Evolutionary conservation across 2,797 vertebrate species (phyloP).

Genomic region (Gallinago solitaria): DNA sequence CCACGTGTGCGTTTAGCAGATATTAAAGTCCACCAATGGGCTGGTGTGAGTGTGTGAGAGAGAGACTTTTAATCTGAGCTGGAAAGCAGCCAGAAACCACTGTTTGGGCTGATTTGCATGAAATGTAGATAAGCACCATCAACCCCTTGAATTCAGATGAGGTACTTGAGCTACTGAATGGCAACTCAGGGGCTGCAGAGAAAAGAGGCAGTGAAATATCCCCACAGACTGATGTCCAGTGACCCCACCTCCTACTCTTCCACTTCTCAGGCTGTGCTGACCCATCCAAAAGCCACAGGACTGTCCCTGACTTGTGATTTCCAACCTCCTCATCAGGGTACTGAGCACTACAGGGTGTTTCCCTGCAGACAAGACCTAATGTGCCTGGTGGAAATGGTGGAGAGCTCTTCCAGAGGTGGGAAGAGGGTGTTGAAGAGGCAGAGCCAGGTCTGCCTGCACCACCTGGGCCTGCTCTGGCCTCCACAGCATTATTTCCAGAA

Average conservation of each 20-base stretch:
- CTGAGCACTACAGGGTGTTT: background rate
- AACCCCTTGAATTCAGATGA: background rate
- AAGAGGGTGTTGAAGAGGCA: background rate
- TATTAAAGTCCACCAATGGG: background rate
- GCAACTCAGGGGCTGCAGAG: background rate
- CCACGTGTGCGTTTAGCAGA: fast-evolving
- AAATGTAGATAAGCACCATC: conserved; percentile 9
- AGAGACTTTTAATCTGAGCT: background rate
- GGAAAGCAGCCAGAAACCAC: background rate
- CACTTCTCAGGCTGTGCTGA: background rate
- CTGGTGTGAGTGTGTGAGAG: background rate
- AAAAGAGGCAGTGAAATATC: background rate
- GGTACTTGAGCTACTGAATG: background rate
- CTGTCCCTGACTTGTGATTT: background rate
- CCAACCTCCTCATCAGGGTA: background rate
- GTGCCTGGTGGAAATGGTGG: background rate
- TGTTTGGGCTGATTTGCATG: background rate
- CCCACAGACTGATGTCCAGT: background rate
- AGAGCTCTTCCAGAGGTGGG: background rate
- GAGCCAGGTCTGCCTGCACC: background rate
- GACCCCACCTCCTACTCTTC: background rate
- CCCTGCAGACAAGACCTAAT: background rate
- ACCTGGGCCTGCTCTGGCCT: background rate
- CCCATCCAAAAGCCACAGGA: background rate
- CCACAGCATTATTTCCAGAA: background rate